Evolutionary conservation across 2,888 invertebrate species (phyloP).

Genomic region (Craniophora ligustri): DNA sequence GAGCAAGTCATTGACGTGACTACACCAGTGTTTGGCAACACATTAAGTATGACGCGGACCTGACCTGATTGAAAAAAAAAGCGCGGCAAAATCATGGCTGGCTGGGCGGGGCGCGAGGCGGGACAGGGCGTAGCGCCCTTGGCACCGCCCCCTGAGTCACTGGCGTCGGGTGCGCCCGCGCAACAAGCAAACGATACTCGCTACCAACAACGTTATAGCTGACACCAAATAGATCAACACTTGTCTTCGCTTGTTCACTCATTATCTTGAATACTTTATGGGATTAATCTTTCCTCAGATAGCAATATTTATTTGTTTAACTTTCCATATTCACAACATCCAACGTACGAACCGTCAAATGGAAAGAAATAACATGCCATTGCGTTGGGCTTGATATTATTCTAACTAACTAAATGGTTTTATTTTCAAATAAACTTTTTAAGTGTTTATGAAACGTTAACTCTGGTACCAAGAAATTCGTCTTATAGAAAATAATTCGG

Average conservation of each 20-base stretch:
- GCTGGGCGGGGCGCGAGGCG: constrained; percentile 80
- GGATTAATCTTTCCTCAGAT: constrained; percentile 17
- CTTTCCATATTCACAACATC: not conserved
- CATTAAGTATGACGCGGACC: constrained; percentile 78
- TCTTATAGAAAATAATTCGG: too few species aligned
- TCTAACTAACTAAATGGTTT: too few species aligned
- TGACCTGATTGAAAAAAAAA: constrained; percentile 80
- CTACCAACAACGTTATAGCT: constrained; percentile 42
- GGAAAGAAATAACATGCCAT: not conserved
- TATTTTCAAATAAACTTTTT: too few species aligned
- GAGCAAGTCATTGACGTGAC: constrained; percentile 60
- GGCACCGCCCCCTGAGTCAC: constrained; percentile 84
- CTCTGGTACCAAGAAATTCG: too few species aligned
- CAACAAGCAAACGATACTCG: constrained; percentile 59
- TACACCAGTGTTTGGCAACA: constrained; percentile 82
- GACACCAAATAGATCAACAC: constrained; percentile 41
- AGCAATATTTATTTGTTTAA: constrained; percentile 15
- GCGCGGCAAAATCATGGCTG: constrained; percentile 84
- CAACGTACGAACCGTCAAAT: not conserved
- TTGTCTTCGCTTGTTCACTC: constrained; percentile 27
- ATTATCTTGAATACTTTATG: constrained; percentile 31
- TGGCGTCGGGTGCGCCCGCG: constrained; percentile 71
- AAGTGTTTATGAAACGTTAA: too few species aligned
- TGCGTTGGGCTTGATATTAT: not conserved
- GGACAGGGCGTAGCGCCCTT: constrained; percentile 84